Conservation (phyloP, 2,797 vertebrate species). For the Notamacropus eugenii region DNA sequence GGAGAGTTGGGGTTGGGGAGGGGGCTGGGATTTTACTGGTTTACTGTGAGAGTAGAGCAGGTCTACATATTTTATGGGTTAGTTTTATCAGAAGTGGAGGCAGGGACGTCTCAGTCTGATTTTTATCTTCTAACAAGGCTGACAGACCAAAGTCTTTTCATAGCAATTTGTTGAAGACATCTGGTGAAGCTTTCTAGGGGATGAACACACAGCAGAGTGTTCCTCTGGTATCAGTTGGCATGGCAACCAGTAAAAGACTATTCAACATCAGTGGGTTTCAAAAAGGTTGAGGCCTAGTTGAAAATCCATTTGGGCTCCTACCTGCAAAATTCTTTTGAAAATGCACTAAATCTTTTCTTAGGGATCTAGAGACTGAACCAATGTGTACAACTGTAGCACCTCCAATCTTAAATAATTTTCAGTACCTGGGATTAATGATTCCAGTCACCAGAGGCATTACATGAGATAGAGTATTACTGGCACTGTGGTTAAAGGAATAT, state of each 20-base stretch:
- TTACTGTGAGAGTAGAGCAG: slow-evolving; percentile 80
- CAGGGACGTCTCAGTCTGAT: slow-evolving; percentile 90
- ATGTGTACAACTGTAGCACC: slow-evolving; percentile 80
- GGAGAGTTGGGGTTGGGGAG: slow-evolving; percentile 66
- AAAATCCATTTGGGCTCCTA: slow-evolving; percentile 98
- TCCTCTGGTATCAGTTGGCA: slow-evolving; percentile 96
- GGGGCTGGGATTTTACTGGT: slow-evolving; percentile 83
- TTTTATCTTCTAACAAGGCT: slow-evolving; percentile 95
- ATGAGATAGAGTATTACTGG: slow-evolving; percentile 76
- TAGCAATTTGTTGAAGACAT: slow-evolving; percentile 99
- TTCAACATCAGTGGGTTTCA: slow-evolving; percentile 94
- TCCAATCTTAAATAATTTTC: slow-evolving; percentile 85
- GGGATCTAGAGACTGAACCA: slow-evolving; percentile 79
- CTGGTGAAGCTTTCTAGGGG: slow-evolving; percentile 96
- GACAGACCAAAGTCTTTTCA: slow-evolving; percentile 95
- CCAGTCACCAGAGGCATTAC: slow-evolving; percentile 79
- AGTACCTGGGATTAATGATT: slow-evolving; percentile 85
- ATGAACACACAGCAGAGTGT: slow-evolving; percentile 92
- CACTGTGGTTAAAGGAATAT: slow-evolving; percentile 75
- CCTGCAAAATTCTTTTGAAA: slow-evolving; percentile 91
- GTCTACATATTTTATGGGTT: slow-evolving; percentile 89
- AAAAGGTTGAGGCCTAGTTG: slow-evolving; percentile 96
- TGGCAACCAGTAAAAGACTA: slow-evolving; percentile 97
- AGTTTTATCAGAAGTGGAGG: slow-evolving; percentile 86
- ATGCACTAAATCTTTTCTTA: slow-evolving; percentile 90